Evolutionary conservation across 1,140 invertebrate species (phyloP).

Genomic region (Reticulitermes speratus): DNA sequence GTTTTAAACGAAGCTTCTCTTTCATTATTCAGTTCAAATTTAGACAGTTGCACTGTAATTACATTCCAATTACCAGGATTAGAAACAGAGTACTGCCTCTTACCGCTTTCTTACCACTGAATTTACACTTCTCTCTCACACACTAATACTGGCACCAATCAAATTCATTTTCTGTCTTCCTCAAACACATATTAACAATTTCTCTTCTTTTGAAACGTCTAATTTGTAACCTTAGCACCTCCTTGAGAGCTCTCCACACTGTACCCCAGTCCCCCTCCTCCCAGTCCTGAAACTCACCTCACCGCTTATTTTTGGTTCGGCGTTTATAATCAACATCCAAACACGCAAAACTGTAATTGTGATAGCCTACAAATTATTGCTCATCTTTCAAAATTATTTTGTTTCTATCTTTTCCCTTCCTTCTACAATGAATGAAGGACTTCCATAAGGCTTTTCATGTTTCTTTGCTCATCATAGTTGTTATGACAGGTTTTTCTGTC

Average conservation of each 20-base stretch:
- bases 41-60: background rate
- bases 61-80: background rate
- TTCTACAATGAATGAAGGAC: background rate
- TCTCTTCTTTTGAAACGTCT: background rate
- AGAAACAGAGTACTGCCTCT: background rate
- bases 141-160: background rate
- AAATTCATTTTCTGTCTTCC: background rate
- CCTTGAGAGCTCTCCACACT: background rate
- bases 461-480: background rate
- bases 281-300: background rate
- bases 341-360: background rate
- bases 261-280: background rate
- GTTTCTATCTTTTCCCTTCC: background rate
- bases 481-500: background rate
- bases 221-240: background rate
- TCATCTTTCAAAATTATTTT: slow-evolving; percentile 18
- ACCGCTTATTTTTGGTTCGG: background rate
- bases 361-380: slow-evolving; percentile 12
- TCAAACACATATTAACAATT: background rate
- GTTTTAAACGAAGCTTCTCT: background rate
- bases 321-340: background rate
- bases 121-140: background rate
- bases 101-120: no score
- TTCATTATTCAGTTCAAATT: background rate
- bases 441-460: background rate